Base-by-base conservation (phyloP, 2,797 vertebrate genomes). In the Xiphophorus birchmanni region DNA sequence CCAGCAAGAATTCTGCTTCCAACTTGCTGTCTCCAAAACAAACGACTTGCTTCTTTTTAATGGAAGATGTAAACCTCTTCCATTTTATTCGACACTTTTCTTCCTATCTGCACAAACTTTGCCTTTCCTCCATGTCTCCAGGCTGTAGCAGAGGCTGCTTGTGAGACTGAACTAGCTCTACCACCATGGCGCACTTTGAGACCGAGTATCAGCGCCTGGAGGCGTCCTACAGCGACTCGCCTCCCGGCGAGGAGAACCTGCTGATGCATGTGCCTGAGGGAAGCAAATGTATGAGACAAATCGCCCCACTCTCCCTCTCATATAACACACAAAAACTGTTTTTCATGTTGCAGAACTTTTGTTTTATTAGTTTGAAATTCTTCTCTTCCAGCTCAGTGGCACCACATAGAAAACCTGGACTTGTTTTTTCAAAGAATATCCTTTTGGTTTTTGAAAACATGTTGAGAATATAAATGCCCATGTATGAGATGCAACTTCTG, bases 381-480 rank as follows among this genome's bases (percentile, higher is more conserved):
- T 50, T 89, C 8, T 82, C 77, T 87, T 91, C 40, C 94, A 99
- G 99, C 98, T 84, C 97, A 97, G 0, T 99, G 99, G 99, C 97
- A 99, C 90, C 99, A 99, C 91, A 99, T 99, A 74, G 99, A 99
- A 92, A 99, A 99, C 90, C 94, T 99, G 91, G 99, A 99, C 89
- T 96, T 99, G 83, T 99, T 99, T 90, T 99, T 99, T 93, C 98
- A 99, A 94, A 97, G 98, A 93, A 99, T 99, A 99, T 99, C 99
- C 98, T 99, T 97, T 94, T 40, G 4, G 72, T 12, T 35, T 18
- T 74, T 7, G 54, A 6, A 54, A 69, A 2, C 15, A 44, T 50
- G 37, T 54, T 81, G 18, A 71, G 5, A 71, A 71, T 69, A 69
- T 23, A 42, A 26, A 69, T 77, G 12, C 48, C 32, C 32, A 18